A percentile compares a stretch with the other conserved stretches of the same genome.
phyloP scores from a whole-genome alignment of 2,888 invertebrate genomes.

The Lacanobia wlatinum region DNA sequence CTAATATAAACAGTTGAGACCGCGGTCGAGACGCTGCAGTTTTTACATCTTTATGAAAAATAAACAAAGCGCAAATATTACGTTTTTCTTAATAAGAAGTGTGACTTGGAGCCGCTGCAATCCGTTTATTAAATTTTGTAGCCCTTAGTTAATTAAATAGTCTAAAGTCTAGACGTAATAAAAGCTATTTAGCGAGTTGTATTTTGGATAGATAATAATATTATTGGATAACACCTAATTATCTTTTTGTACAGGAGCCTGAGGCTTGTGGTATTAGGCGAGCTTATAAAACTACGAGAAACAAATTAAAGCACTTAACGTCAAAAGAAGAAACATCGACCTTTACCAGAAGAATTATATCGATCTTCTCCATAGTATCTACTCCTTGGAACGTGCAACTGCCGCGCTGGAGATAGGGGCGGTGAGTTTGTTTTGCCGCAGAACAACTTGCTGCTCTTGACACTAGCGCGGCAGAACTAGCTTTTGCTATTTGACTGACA shows the following conservation, averaged over 20 bases:
- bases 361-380: too few relatives aligned
- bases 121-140: slow-evolving; percentile 53
- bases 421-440: too few relatives aligned
- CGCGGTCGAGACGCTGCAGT: slow-evolving; percentile 13
- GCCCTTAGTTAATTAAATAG: slow-evolving; percentile 40
- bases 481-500: too few relatives aligned
- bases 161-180: slow-evolving; percentile 60
- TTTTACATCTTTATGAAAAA: slow-evolving; percentile 34
- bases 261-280: not conserved
- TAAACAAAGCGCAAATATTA: slow-evolving; percentile 34
- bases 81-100: slow-evolving; percentile 30
- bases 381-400: too few relatives aligned
- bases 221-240: not conserved
- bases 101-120: slow-evolving; percentile 34
- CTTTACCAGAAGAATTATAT: too few relatives aligned
- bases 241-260: not conserved
- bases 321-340: too few relatives aligned
- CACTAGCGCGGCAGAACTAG: too few relatives aligned
- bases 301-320: not conserved
- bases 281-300: not conserved
- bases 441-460: too few relatives aligned
- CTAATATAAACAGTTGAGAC: slow-evolving; percentile 11
- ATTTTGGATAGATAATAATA: slow-evolving; percentile 17
- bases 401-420: too few relatives aligned
- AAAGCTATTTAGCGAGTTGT: slow-evolving; percentile 30